Conservation (phyloP, 2,888 invertebrate genomes). For the Eudemis profundana region DNA sequence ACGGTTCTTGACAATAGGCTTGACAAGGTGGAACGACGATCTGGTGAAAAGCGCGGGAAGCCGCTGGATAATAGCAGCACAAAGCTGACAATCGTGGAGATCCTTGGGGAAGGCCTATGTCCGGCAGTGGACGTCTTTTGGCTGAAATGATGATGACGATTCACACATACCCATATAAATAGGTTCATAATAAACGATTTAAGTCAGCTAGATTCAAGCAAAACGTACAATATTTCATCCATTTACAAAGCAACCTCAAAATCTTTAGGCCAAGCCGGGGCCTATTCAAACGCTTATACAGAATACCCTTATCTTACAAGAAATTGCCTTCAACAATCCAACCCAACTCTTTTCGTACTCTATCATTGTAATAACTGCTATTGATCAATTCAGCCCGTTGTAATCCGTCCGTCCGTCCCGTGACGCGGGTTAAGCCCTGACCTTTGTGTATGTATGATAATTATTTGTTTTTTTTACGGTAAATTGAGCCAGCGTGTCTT, state of each 20-base stretch:
- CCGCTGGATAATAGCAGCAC: no score
- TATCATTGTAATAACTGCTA: slow-evolving; percentile 49
- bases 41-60: no score
- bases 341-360: slow-evolving; percentile 25
- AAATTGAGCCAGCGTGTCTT: background rate
- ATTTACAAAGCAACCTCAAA: background rate
- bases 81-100: no score
- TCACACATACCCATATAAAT: no score
- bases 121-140: no score
- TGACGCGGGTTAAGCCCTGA: slow-evolving; percentile 63
- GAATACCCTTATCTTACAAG: slow-evolving; percentile 6
- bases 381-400: slow-evolving; percentile 53
- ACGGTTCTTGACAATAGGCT: no score
- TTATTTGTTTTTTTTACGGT: slow-evolving; percentile 9
- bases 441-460: slow-evolving; percentile 18
- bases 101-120: no score
- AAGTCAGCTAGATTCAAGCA: background rate
- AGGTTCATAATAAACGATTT: background rate
- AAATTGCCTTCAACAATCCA: background rate
- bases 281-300: slow-evolving; percentile 1
- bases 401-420: slow-evolving; percentile 60
- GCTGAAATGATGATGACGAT: no score
- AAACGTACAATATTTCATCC: no score
- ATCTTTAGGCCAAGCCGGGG: background rate
- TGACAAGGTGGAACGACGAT: no score